Evolutionary conservation across 2,888 invertebrate genomes (phyloP).

Genomic region (Chydorus sphaericus): DNA sequence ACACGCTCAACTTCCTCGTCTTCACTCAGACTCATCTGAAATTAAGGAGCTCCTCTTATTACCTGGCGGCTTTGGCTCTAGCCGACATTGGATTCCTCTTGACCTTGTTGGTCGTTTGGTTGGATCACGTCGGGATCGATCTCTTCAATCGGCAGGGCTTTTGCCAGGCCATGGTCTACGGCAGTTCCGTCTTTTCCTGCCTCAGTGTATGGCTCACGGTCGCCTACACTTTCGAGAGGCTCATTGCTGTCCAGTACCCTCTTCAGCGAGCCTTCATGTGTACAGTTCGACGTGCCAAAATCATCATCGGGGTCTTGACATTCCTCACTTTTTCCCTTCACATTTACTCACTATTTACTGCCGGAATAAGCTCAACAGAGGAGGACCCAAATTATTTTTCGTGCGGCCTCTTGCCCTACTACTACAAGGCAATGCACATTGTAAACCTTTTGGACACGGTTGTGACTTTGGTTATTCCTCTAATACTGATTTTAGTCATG

Average conservation of each 20-base stretch:
- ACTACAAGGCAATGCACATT: slow-evolving; percentile 39
- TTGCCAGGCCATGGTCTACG: slow-evolving; percentile 57
- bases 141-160: slow-evolving; percentile 22
- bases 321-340: slow-evolving; percentile 39
- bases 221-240: slow-evolving; percentile 69
- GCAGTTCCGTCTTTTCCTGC: slow-evolving; percentile 56
- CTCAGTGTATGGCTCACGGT: slow-evolving; percentile 72
- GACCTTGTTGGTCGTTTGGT: slow-evolving; percentile 38
- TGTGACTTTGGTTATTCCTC: slow-evolving; percentile 55
- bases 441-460: slow-evolving; percentile 57
- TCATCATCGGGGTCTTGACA: slow-evolving; percentile 39
- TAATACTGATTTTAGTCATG: slow-evolving; percentile 49
- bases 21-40: slow-evolving; percentile 43
- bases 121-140: slow-evolving; percentile 26
- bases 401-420: slow-evolving; percentile 35
- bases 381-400: slow-evolving; percentile 10
- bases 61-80: slow-evolving; percentile 43
- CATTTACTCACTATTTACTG: slow-evolving; percentile 34
- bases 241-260: slow-evolving; percentile 65
- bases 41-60: slow-evolving; percentile 45
- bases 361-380: slow-evolving; percentile 32
- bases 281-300: slow-evolving; percentile 52
- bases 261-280: slow-evolving; percentile 52
- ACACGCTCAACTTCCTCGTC: slow-evolving; percentile 41
- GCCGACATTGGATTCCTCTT: slow-evolving; percentile 44